phyloP scores from a whole-genome alignment of 2,113 vertebrate genomes.

The Sinocyclocheilus rhinocerous region DNA sequence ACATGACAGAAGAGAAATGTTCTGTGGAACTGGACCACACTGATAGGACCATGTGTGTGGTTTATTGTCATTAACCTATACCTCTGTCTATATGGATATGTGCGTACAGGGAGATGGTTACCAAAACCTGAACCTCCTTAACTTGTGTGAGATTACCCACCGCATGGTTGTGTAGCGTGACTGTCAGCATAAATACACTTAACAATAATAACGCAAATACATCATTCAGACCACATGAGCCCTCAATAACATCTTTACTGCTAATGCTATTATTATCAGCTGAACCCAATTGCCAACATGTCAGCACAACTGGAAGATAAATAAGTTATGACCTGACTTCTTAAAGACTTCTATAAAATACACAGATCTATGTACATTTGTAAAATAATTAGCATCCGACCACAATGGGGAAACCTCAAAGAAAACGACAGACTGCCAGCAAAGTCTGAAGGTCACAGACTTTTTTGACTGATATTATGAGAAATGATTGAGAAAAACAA shows the following conservation, averaged over 20 bases:
- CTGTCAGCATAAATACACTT: constrained; percentile 30
- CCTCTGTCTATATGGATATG: constrained; percentile 21
- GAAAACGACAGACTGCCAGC: constrained; percentile 27
- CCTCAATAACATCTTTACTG: constrained; percentile 39
- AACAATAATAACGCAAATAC: constrained; percentile 41
- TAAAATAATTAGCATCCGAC: constrained; percentile 49
- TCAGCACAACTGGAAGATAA: constrained; percentile 56
- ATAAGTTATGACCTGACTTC: constrained; percentile 49
- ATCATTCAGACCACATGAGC: constrained; percentile 49
- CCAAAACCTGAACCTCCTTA: constrained; percentile 11
- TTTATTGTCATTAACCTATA: constrained; percentile 31
- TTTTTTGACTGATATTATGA: constrained; percentile 8
- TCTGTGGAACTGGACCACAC: constrained; percentile 47
- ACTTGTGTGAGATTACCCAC: constrained; percentile 51
- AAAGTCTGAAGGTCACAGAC: constrained; percentile 17
- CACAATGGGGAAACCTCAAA: constrained; percentile 30
- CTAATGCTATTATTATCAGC: constrained; percentile 48
- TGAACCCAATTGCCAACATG: constrained; percentile 53
- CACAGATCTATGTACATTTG: constrained; percentile 43
- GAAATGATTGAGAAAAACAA: background rate
- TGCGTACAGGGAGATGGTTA: constrained; percentile 36
- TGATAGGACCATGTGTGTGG: constrained; percentile 54
- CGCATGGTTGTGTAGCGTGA: constrained; percentile 27
- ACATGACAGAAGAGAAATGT: constrained; percentile 58
- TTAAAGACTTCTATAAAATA: constrained; percentile 33